Evolutionary conservation across 2,797 vertebrate genomes (phyloP).

Genomic region (Paguma larvata): DNA sequence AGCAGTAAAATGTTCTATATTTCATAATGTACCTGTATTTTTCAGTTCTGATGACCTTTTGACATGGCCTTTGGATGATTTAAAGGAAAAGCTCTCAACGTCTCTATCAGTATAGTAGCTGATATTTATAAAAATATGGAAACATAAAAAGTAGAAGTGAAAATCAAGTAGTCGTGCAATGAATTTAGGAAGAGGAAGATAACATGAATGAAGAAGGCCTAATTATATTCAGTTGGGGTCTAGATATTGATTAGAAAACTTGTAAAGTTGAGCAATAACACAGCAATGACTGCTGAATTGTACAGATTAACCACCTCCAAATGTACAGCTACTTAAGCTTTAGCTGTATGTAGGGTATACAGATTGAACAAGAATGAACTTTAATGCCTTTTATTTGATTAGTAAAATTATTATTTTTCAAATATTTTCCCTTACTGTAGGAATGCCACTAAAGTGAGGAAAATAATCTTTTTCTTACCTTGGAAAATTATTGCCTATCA

Average conservation of each 20-base stretch:
- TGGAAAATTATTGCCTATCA: not conserved
- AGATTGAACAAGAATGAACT: not conserved
- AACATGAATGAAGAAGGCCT: not conserved
- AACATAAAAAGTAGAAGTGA: not conserved
- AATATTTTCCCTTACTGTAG: not conserved
- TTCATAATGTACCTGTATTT: not conserved
- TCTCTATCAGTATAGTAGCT: not conserved
- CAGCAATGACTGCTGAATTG: not conserved
- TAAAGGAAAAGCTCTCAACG: not conserved
- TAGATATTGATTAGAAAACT: not conserved
- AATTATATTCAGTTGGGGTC: not conserved
- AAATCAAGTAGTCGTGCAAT: not conserved
- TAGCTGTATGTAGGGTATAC: not conserved
- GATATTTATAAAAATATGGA: not conserved
- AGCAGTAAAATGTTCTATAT: not conserved
- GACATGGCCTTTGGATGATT: not conserved
- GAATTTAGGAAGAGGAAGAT: not conserved
- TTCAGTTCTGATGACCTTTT: constrained; percentile 6
- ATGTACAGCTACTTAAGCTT: not conserved
- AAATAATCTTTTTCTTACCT: not conserved
- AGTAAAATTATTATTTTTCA: not conserved
- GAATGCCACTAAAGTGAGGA: not conserved
- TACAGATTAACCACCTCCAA: not conserved
- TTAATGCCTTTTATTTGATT: not conserved
- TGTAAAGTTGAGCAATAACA: constrained; percentile 13